These are phyloP conservation scores for Jacana jacana DNA, from an alignment of 2,113 vertebrate species.

Conservation along the genomic window DNA sequence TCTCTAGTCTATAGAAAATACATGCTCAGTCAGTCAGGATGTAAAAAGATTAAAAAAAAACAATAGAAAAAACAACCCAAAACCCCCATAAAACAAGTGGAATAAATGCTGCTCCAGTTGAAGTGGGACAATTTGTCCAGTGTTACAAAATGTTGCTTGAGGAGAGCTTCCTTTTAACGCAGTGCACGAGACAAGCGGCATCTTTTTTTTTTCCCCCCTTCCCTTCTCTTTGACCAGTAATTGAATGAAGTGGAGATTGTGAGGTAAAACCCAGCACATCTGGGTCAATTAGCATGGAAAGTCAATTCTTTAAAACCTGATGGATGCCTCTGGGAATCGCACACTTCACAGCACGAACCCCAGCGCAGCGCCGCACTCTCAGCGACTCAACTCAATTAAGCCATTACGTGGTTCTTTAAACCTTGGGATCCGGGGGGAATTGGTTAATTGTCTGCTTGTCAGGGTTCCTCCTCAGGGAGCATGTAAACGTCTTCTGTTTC, in stretches of 20 bases:
- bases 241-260: constrained; percentile 46
- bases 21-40: background rate
- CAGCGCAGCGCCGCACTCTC: constrained; percentile 14
- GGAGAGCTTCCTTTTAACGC: constrained; percentile 17
- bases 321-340: constrained; percentile 60
- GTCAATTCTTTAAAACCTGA: constrained; percentile 65
- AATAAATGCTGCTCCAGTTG: constrained; percentile 11
- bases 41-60: background rate
- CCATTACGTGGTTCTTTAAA: constrained; percentile 65
- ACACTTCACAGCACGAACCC: constrained; percentile 56
- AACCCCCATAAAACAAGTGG: background rate
- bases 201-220: constrained; percentile 13
- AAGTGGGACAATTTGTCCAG: constrained; percentile 11
- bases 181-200: constrained; percentile 13
- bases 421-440: constrained; percentile 8
- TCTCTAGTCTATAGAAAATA: background rate
- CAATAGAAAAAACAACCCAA: too few relatives aligned
- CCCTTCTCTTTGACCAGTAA: constrained; percentile 21
- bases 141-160: background rate
- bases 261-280: constrained; percentile 60
- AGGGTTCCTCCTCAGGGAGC: constrained; percentile 63
- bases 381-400: constrained; percentile 66
- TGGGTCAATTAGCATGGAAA: constrained; percentile 69
- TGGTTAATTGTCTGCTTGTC: constrained; percentile 68
- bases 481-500: constrained; percentile 57